Evolutionary conservation across 1,140 invertebrate species (phyloP), one percentile per base, ranked within the genome.

Genomic region (Phymorhynchus buccinoides): DNA sequence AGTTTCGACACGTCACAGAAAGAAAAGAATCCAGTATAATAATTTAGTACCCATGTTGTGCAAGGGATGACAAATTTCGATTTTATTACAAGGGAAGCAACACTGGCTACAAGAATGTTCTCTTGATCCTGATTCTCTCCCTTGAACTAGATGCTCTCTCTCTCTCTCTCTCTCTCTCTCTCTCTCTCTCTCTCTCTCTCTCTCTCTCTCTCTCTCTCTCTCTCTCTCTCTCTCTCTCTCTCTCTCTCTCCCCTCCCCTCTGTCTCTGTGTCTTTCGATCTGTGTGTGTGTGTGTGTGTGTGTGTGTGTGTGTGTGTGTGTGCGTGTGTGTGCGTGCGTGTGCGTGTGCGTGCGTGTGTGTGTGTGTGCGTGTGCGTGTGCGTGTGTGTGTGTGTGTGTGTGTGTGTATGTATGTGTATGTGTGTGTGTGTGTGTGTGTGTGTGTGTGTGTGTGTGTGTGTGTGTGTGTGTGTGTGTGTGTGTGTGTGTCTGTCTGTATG

Each of bases 381-480:
- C 7, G 71, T n/a, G n/a, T 18, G 32, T 37, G 16, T 75, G 30
- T 39, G 32, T 37, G 18, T 75, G 39, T 3, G 30, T 3, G 71
- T 75, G 71, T 41, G 32, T 75, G 71, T 75, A 35, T 32, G 71
- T 41, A 35, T 32, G 71, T 41, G 71, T 37, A 35, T 41, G 71
- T 37, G 32, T 75, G 66, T n/a, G 30, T 71, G 66, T n/a, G 66
- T 71, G 66, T 30, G 66, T 71, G 66, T 30, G 66, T 71, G 66
- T 71, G 14, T 32, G 22, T 30, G 18, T 71, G 22, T 30, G 22
- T 71, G 18, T 32, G 22, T 32, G 66, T 71, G 22, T 71, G 18
- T 32, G 30, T 14, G 66, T 16, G 7, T 6, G 18, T 22, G 7
- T 71, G 9, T n/a, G 18, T n/a, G 14, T 71, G 30, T 71, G 30